Percentiles rank a stretch among this genome's conserved stretches.
phyloP scores from a whole-genome alignment of 2,797 vertebrate genomes.

The Apogon talboti region DNA sequence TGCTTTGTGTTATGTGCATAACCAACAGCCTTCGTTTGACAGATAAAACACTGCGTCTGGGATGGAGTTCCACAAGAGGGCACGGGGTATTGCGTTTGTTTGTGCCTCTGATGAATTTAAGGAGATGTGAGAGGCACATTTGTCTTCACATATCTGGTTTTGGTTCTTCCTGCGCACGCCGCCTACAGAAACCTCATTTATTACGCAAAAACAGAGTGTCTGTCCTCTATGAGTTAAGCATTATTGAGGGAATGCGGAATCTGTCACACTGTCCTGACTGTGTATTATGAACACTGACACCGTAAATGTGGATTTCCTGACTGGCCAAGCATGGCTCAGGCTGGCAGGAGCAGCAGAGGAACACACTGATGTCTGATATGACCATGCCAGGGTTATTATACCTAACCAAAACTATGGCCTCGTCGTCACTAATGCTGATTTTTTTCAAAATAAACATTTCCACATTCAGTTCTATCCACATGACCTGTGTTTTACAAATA shows the following conservation, averaged over 20 bases:
- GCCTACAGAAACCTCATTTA: conserved; percentile 27
- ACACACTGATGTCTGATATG: background rate
- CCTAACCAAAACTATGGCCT: no score
- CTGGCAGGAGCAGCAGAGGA: background rate
- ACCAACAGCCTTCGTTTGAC: conserved; percentile 89
- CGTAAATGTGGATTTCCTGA: conserved; percentile 26
- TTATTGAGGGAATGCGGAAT: conserved; percentile 30
- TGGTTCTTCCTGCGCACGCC: conserved; percentile 36
- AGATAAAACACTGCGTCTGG: conserved; percentile 74
- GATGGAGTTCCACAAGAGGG: conserved; percentile 90
- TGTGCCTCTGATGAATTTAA: conserved; percentile 32
- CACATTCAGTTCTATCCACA: no score
- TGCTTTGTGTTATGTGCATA: conserved; percentile 76
- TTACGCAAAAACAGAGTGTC: background rate
- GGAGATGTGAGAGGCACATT: conserved; percentile 39
- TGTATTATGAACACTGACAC: conserved; percentile 11
- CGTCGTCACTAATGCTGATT: no score
- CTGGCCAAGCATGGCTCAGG: background rate
- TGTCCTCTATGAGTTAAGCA: conserved; percentile 3
- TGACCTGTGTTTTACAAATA: no score
- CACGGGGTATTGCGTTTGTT: conserved; percentile 31
- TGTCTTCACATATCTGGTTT: conserved; percentile 40
- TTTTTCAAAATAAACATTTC: no score
- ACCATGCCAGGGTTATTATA: no score
- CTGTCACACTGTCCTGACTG: conserved; percentile 14